Percentiles rank a stretch among this genome's conserved stretches.
Evolutionary conservation across 2,888 invertebrate species (phyloP).

Genomic region (Stomorhina lunata): DNA sequence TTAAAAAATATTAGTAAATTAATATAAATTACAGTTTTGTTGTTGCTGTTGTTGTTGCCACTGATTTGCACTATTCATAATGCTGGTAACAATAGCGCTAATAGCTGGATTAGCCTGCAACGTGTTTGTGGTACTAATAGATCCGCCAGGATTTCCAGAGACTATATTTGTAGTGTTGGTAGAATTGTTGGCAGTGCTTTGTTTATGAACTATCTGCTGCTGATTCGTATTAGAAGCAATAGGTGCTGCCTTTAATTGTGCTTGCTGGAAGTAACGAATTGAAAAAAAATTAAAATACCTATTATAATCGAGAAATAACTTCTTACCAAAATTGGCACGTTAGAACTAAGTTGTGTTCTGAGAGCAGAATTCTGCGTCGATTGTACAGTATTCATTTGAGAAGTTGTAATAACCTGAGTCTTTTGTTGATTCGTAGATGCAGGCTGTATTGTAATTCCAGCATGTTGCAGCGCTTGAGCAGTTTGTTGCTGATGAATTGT

Average conservation of each 20-base stretch:
- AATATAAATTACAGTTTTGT: slow-evolving; percentile 59
- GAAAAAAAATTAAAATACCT: not conserved
- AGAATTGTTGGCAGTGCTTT: slow-evolving; percentile 68
- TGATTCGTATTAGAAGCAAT: slow-evolving; percentile 73
- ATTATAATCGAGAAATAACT: not conserved
- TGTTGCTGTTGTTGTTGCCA: slow-evolving; percentile 83
- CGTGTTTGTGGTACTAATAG: slow-evolving; percentile 69
- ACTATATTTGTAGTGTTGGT: slow-evolving; percentile 68
- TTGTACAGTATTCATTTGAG: slow-evolving; percentile 77
- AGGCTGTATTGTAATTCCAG: slow-evolving; percentile 78
- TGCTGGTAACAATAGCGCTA: slow-evolving; percentile 88
- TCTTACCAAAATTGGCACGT: slow-evolving; percentile 86
- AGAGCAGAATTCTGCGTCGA: slow-evolving; percentile 75
- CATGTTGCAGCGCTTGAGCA: slow-evolving; percentile 71
- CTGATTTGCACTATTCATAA: slow-evolving; percentile 91
- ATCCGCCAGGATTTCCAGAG: slow-evolving; percentile 25
- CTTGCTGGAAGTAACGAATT: slow-evolving; percentile 81
- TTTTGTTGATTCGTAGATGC: slow-evolving; percentile 76
- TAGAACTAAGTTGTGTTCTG: slow-evolving; percentile 77
- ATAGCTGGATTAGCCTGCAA: slow-evolving; percentile 82
- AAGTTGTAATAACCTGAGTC: slow-evolving; percentile 70
- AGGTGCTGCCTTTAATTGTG: slow-evolving; percentile 83
- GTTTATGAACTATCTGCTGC: slow-evolving; percentile 69
- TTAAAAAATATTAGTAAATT: not conserved
- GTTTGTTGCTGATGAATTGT: slow-evolving; percentile 70